Evolutionary conservation across 2,888 invertebrate species (phyloP).

Genomic region (Volucella inflata): DNA sequence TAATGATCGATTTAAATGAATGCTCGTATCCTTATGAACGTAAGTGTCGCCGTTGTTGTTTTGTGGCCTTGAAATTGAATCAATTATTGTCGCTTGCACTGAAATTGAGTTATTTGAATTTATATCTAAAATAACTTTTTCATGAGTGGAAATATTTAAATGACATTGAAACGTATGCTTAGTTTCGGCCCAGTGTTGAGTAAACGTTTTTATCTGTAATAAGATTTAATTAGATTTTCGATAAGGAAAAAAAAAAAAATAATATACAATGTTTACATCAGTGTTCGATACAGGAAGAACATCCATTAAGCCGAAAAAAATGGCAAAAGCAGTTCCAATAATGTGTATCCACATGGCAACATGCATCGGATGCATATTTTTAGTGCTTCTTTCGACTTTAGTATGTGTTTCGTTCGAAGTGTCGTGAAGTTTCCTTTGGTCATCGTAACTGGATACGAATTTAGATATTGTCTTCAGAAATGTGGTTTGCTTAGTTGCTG

Average conservation of each 20-base stretch:
- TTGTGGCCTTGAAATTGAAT: constrained; percentile 74
- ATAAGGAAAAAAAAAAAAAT: not conserved
- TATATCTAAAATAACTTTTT: constrained; percentile 56
- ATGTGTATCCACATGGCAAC: constrained; percentile 84
- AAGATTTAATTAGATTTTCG: not conserved
- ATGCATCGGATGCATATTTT: constrained; percentile 79
- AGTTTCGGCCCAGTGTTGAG: constrained; percentile 81
- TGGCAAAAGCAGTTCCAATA: constrained; percentile 82
- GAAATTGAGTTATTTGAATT: constrained; percentile 66
- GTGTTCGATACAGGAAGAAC: constrained; percentile 84
- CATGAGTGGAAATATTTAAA: constrained; percentile 78
- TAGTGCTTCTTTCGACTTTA: constrained; percentile 7
- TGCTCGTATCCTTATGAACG: constrained; percentile 66
- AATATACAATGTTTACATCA: constrained; percentile 40
- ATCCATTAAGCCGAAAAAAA: constrained; percentile 85
- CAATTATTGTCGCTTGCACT: constrained; percentile 76
- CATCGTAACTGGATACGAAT: constrained; percentile 65
- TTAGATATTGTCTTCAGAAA: constrained; percentile 73
- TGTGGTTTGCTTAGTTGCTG: constrained; percentile 56
- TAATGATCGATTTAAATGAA: constrained; percentile 57
- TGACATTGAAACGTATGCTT: constrained; percentile 82
- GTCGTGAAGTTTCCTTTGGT: constrained; percentile 54
- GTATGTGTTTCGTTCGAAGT: constrained; percentile 17
- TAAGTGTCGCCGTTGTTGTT: constrained; percentile 76
- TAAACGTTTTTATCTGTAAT: constrained; percentile 78